A percentile compares a stretch with the other conserved stretches of the same genome.
These are phyloP conservation scores for Ornithoptera alexandrae DNA, from an alignment of 2,888 invertebrate genomes.

Conservation along the genomic window DNA sequence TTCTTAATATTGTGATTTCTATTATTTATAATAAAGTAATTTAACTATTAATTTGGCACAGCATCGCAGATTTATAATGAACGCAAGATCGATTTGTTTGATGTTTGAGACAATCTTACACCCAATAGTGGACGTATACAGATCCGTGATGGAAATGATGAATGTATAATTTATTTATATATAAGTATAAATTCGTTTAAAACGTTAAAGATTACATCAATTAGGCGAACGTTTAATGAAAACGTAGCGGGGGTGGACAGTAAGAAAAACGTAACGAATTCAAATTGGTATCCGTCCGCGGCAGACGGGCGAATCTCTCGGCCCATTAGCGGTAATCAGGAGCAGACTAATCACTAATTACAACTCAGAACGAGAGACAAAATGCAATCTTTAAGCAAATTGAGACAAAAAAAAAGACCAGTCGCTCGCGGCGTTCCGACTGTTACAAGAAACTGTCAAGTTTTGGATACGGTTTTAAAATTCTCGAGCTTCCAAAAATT, in stretches of 20 bases:
- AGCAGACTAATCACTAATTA: slow-evolving; percentile 70
- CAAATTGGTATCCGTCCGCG: slow-evolving; percentile 43
- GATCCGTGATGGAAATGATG: no score
- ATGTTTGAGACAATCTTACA: no score
- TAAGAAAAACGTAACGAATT: slow-evolving; percentile 32
- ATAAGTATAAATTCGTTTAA: no score
- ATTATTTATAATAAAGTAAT: no score
- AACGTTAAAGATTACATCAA: background rate
- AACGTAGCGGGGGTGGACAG: slow-evolving; percentile 1
- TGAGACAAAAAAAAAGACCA: slow-evolving; percentile 50
- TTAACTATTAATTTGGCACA: no score
- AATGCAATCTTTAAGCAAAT: slow-evolving; percentile 67
- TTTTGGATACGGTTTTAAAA: slow-evolving; percentile 32
- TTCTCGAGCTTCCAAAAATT: no score
- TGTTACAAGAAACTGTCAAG: slow-evolving; percentile 37
- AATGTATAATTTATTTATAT: no score
- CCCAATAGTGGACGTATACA: no score
- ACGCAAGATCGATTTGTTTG: no score
- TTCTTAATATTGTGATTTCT: no score
- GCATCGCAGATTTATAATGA: no score
- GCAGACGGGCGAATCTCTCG: slow-evolving; percentile 42
- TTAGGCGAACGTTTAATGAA: background rate
- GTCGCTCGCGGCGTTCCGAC: slow-evolving; percentile 33
- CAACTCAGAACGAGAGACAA: slow-evolving; percentile 45
- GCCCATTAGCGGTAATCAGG: slow-evolving; percentile 62